Conservation (phyloP, 2,113 vertebrate genomes). For the Syngnathus floridae region DNA sequence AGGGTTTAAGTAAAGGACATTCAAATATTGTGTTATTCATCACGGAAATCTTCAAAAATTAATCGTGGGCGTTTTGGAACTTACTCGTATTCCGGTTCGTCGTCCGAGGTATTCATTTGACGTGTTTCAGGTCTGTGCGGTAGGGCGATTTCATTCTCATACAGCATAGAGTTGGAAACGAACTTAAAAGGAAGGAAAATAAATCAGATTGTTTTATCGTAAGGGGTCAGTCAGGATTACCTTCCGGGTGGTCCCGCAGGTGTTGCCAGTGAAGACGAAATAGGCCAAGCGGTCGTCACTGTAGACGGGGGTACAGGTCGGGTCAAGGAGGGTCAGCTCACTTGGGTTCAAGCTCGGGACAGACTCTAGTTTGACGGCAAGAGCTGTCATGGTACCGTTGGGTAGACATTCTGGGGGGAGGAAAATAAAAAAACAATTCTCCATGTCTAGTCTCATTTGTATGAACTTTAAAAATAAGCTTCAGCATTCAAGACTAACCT, state of each 20-base stretch:
- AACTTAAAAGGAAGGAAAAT: constrained; percentile 42
- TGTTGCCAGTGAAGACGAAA: constrained; percentile 58
- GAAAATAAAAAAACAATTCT: too few relatives aligned
- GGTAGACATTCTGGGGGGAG: constrained; percentile 58
- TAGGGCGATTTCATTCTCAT: constrained; percentile 65
- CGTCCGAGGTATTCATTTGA: not conserved
- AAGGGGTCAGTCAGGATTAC: constrained; percentile 14
- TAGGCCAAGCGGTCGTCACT: constrained; percentile 52
- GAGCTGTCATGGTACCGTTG: constrained; percentile 63
- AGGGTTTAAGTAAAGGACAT: not conserved
- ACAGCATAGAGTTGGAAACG: constrained; percentile 50
- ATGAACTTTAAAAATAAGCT: too few relatives aligned
- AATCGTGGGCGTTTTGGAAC: constrained; percentile 4
- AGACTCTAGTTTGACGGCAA: constrained; percentile 61
- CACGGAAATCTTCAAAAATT: not conserved
- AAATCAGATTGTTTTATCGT: not conserved
- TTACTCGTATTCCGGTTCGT: constrained; percentile 45
- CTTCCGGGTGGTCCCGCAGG: constrained; percentile 68
- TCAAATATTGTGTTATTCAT: not conserved
- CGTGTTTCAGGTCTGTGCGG: constrained; percentile 10
- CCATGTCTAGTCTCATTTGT: too few relatives aligned
- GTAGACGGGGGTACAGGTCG: constrained; percentile 56
- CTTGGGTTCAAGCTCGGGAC: constrained; percentile 47
- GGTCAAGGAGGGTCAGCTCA: constrained; percentile 56
- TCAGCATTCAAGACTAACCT: constrained; percentile 30